Conservation (phyloP, 2,797 vertebrate species). For the Potorous gilbertii region DNA sequence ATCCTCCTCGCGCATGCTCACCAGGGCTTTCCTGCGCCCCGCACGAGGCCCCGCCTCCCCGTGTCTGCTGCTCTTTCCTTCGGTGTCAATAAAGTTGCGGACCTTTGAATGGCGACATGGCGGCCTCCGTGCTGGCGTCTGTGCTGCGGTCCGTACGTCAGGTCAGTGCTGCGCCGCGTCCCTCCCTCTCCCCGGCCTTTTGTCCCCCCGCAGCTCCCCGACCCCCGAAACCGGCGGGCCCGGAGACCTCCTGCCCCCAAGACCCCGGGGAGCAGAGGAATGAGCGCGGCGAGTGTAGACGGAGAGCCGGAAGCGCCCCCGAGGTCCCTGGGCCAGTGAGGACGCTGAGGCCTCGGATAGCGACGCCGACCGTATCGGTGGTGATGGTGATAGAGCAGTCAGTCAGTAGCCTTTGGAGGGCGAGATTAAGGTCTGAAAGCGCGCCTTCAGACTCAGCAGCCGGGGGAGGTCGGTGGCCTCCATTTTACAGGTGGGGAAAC, state of each 20-base stretch:
- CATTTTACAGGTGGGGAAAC: no score
- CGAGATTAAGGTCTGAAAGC: background rate
- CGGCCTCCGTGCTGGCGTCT: conserved; percentile 20
- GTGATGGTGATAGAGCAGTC: background rate
- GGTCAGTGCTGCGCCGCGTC: conserved; percentile 68
- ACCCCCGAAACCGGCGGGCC: no score
- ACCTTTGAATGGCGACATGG: conserved; percentile 75
- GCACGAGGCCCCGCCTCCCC: conserved; percentile 17
- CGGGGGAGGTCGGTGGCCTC: background rate
- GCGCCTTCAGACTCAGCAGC: background rate
- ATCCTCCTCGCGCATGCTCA: background rate
- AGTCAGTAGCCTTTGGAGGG: background rate
- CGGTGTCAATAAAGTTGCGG: conserved; percentile 43
- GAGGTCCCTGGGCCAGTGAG: background rate
- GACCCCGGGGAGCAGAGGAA: background rate
- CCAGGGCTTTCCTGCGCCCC: background rate
- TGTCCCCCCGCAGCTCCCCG: background rate
- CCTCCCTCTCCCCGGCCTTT: background rate
- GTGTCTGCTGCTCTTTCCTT: accelerated
- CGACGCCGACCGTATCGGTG: no score
- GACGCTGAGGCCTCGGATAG: background rate
- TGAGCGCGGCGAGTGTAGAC: background rate
- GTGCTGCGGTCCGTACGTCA: conserved; percentile 70
- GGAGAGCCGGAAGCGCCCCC: background rate
- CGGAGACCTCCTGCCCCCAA: background rate